Conservation (phyloP, 2,888 invertebrate species). For the Synergus umbraculus region DNA sequence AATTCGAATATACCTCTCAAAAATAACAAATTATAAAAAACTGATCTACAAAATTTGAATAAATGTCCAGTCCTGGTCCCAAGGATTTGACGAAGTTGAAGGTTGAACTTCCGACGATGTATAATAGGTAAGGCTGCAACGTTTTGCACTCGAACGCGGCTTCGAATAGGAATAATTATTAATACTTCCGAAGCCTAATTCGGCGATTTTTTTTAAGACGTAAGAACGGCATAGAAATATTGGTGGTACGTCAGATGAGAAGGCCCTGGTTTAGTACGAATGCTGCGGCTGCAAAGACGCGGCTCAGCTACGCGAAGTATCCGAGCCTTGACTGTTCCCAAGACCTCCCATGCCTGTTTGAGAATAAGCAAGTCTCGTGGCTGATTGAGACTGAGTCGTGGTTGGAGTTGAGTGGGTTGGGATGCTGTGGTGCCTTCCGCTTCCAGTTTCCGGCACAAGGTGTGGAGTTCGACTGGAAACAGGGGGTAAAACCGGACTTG, state of each 20-base stretch:
- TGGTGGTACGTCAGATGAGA: constrained; percentile 32
- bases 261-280: constrained; percentile 67
- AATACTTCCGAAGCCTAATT: constrained; percentile 16
- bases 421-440: constrained; percentile 53
- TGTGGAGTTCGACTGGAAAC: constrained; percentile 85
- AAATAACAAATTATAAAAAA: not conserved
- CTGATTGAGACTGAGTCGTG: constrained; percentile 67
- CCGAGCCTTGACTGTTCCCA: constrained; percentile 74
- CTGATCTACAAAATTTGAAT: constrained; percentile 4
- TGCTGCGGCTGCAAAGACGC: constrained; percentile 77
- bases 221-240: constrained; percentile 40
- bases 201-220: constrained; percentile 22
- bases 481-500: constrained; percentile 87
- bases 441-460: constrained; percentile 84
- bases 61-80: constrained; percentile 25
- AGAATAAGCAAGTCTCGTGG: constrained; percentile 67
- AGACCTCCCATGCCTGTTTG: constrained; percentile 73
- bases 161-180: constrained; percentile 1
- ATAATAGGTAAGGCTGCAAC: constrained; percentile 17
- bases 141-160: constrained; percentile 23
- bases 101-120: not conserved
- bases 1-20: not conserved
- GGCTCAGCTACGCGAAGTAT: constrained; percentile 76
- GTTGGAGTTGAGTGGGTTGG: constrained; percentile 54
- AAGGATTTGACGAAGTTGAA: constrained; percentile 1